Conservation (phyloP, 2,113 vertebrate species). For the Sakesphorus luctuosus region DNA sequence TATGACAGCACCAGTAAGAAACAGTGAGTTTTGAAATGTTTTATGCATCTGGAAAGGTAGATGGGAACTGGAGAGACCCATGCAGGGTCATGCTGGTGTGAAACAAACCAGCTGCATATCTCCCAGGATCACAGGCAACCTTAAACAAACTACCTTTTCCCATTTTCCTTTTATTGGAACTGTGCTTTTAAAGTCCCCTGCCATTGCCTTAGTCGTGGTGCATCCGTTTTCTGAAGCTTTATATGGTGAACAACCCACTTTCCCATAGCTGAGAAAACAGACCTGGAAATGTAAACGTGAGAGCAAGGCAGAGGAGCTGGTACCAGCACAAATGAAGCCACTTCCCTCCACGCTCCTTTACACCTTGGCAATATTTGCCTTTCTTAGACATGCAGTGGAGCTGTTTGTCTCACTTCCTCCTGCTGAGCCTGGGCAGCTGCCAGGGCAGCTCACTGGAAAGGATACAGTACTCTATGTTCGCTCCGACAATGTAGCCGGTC, state of each 20-base stretch:
- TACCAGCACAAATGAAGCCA: neutral
- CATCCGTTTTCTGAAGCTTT: neutral
- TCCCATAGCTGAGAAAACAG: neutral
- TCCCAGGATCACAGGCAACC: neutral
- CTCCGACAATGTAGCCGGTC: conserved; percentile 86
- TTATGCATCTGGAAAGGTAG: neutral
- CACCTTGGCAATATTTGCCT: conserved; percentile 24
- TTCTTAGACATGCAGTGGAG: neutral
- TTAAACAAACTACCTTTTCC: neutral
- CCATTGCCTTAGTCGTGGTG: neutral
- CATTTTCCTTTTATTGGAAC: neutral
- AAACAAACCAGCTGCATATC: neutral
- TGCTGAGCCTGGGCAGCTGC: neutral
- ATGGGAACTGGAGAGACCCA: neutral
- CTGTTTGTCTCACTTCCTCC: neutral
- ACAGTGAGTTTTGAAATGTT: neutral
- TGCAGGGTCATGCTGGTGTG: neutral
- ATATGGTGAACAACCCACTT: neutral
- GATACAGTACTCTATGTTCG: conserved; percentile 90
- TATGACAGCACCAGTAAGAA: neutral
- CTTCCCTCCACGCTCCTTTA: neutral
- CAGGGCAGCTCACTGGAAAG: conserved; percentile 48
- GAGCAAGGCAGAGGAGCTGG: neutral
- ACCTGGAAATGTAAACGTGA: neutral
- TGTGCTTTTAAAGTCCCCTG: neutral